Evolutionary conservation across 2,797 vertebrate species (phyloP), one percentile per base, ranked within the genome.

Genomic region (Petrocephalus schoutedeni): DNA sequence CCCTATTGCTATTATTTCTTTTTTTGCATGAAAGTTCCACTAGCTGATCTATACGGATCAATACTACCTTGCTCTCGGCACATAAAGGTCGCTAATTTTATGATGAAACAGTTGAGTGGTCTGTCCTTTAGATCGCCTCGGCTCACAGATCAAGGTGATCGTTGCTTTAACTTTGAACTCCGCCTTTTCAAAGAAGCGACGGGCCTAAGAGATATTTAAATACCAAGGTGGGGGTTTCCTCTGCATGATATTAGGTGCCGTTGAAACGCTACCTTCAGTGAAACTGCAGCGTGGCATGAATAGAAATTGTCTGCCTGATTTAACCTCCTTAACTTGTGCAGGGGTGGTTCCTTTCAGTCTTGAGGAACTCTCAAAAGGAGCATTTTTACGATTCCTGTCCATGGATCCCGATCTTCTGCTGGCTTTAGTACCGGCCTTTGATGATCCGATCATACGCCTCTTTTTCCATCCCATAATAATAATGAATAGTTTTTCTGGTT

Each of bases 121-220:
- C 32, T 71, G 84, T 85, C 57, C 53, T 67, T 61, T 88, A 53
- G 58, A 58, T 85, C 23, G 56, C 12, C 41, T 56, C 83, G 88
- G 88, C 86, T 89, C 74, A 83, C 85, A 87, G 85, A 87, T 86
- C 71, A 89, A 87, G 67, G 56, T 87, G 36, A 64, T 58, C 80
- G 19, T 10, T 14, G 61, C 41, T 74, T 88, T 88, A 88, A 49
- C 67, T 88, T 88, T 86, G 84, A 88, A 80, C 84, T 80, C n/a
- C 23, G 23, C 64, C 36, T 77, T 88, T 86, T 64, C 71, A 89
- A 87, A 88, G 54, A 58, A 4, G 21, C 54, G 57, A 67, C 45
- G 36, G 54, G 64, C 57, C 45, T 57, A 41, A 88, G 84, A 77
- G 53, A 64, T 61, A 80, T 56, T 59, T 88, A 67, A 88, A 74